Percentiles rank a stretch among this genome's conserved stretches.
These are phyloP conservation scores for Sitobion miscanthi DNA, from an alignment of 1,140 invertebrate genomes.

Conservation along the genomic window DNA sequence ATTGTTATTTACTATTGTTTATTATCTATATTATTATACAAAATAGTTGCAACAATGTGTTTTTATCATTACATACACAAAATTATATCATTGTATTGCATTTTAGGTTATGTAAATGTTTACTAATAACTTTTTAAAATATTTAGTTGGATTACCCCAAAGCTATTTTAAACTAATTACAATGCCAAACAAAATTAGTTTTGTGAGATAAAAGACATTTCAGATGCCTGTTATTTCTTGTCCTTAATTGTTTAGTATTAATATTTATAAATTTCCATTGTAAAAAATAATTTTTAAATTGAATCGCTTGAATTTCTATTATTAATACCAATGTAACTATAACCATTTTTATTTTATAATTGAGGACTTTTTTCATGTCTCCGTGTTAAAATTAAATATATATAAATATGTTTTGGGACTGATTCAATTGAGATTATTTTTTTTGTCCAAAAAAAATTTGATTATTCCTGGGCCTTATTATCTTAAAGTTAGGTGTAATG, in stretches of 20 bases:
- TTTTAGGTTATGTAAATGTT: not conserved
- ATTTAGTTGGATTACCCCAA: not conserved
- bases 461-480: not conserved
- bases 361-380: no score
- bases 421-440: not conserved
- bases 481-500: not conserved
- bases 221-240: not conserved
- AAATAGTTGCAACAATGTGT: not conserved
- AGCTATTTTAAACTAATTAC: not conserved
- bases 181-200: not conserved
- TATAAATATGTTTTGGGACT: not conserved
- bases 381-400: no score
- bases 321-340: not conserved
- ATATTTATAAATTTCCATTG: not conserved
- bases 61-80: not conserved
- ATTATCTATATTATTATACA: not conserved
- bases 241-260: not conserved
- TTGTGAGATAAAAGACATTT: not conserved
- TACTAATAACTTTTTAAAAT: not conserved
- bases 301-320: not conserved
- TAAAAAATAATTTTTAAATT: no score
- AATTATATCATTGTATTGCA: not conserved
- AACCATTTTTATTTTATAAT: not conserved
- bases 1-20: not conserved
- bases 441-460: not conserved